These are phyloP conservation scores for Peromyscus aztecus DNA, from an alignment of 2,797 vertebrate genomes.

Conservation along the genomic window DNA sequence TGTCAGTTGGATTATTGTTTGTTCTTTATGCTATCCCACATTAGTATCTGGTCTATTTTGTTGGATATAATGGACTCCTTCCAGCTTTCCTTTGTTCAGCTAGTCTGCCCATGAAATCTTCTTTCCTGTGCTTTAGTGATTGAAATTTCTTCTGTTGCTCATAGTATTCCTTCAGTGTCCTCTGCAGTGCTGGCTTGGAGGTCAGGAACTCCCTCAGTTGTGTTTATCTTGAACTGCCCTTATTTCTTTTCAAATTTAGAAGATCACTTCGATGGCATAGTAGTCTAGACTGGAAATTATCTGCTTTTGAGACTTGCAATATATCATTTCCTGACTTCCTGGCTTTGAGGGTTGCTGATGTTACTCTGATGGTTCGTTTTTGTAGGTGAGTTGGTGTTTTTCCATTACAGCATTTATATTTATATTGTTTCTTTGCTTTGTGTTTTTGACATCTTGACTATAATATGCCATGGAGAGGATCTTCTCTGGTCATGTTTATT, in stretches of 20 bases:
- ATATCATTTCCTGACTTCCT: not conserved
- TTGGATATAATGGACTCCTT: not conserved
- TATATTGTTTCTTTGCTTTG: not conserved
- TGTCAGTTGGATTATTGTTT: not conserved
- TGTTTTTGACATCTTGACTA: not conserved
- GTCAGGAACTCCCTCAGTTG: not conserved
- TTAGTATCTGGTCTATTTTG: not conserved
- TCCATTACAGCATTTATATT: not conserved
- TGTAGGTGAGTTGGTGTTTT: not conserved
- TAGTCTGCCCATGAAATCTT: not conserved
- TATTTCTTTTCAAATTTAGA: not conserved
- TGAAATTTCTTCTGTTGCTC: not conserved
- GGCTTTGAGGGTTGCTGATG: not conserved
- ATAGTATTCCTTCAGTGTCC: not conserved
- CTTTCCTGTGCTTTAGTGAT: not conserved
- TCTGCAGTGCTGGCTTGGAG: not conserved
- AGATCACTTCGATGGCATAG: not conserved
- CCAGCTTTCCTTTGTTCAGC: not conserved
- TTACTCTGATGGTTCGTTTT: not conserved
- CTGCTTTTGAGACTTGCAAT: not conserved
- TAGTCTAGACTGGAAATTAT: not conserved
- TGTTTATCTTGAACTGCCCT: not conserved
- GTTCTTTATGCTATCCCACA: not conserved
- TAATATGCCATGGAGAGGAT: not conserved
- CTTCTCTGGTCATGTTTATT: not conserved